A percentile compares a stretch with the other conserved stretches of the same genome.
Evolutionary conservation across 2,797 vertebrate species (phyloP).

Genomic region (Muscicapa comitata): DNA sequence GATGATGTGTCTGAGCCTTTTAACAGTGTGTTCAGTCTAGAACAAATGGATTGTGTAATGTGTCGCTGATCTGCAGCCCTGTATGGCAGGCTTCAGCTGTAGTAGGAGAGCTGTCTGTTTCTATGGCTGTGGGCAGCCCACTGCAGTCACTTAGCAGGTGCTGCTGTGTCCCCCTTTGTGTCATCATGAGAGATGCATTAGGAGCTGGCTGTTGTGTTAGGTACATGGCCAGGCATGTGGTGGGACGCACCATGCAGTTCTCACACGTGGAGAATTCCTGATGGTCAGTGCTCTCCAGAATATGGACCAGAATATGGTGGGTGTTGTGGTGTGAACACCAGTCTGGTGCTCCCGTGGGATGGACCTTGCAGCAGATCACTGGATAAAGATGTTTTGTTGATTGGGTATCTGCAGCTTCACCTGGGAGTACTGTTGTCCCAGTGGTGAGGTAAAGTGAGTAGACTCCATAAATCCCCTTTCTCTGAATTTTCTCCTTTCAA

Average conservation of each 20-base stretch:
- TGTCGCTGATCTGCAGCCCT: background rate
- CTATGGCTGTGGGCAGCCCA: background rate
- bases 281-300: background rate
- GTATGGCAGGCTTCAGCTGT: background rate
- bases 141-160: background rate
- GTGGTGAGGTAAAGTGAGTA: background rate
- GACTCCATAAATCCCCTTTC: background rate
- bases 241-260: background rate
- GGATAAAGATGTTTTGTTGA: background rate
- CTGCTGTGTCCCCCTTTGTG: background rate
- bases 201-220: background rate
- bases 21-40: background rate
- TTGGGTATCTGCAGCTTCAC: background rate
- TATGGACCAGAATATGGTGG: background rate
- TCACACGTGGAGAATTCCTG: rapidly evolving
- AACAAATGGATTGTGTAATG: background rate
- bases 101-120: background rate
- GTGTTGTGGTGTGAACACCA: background rate
- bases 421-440: background rate
- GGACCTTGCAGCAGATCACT: background rate
- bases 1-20: background rate
- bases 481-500: background rate
- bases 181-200: background rate
- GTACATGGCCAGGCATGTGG: rapidly evolving
- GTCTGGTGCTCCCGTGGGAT: background rate